phyloP scores from a whole-genome alignment of 2,888 invertebrate species.

The Stenolophus ochropezus region DNA sequence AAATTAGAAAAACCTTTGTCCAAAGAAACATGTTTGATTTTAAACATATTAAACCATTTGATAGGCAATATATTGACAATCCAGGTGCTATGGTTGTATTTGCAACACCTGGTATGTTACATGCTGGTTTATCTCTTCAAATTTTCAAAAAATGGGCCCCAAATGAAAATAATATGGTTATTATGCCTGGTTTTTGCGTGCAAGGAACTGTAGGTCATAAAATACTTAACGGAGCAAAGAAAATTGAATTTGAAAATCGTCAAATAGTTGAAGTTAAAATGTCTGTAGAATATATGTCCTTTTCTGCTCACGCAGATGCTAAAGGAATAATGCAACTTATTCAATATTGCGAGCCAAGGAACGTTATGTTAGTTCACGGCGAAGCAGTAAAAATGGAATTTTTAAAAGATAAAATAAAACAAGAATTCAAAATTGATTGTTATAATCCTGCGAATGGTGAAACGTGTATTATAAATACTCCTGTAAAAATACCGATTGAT shows the following conservation, averaged over 20 bases:
- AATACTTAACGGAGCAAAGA: conserved; percentile 93
- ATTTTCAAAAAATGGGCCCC: conserved; percentile 99
- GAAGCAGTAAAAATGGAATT: conserved; percentile 99
- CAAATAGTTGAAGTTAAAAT: conserved; percentile 96
- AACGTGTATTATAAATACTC: conserved; percentile 90
- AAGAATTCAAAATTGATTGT: conserved; percentile 92
- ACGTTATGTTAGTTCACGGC: conserved; percentile 98
- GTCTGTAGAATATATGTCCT: conserved; percentile 99
- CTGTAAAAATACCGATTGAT: conserved; percentile 92
- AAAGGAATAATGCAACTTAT: conserved; percentile 99
- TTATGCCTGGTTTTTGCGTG: conserved; percentile 99
- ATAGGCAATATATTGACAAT: conserved; percentile 95
- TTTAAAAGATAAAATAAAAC: conserved; percentile 94
- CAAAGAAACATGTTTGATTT: conserved; percentile 99
- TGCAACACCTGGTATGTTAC: conserved; percentile 99
- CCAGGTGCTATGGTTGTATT: conserved; percentile 99
- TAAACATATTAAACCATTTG: conserved; percentile 98
- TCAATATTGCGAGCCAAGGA: conserved; percentile 96
- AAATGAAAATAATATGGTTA: conserved; percentile 98
- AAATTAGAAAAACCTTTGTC: conserved; percentile 98
- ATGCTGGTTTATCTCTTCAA: conserved; percentile 96
- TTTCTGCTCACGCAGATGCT: conserved; percentile 99
- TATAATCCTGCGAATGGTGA: conserved; percentile 99
- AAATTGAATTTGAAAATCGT: conserved; percentile 95
- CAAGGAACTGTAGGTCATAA: conserved; percentile 99